phyloP scores from a whole-genome alignment of 2,888 invertebrate genomes.

The Sisyra terminalis region DNA sequence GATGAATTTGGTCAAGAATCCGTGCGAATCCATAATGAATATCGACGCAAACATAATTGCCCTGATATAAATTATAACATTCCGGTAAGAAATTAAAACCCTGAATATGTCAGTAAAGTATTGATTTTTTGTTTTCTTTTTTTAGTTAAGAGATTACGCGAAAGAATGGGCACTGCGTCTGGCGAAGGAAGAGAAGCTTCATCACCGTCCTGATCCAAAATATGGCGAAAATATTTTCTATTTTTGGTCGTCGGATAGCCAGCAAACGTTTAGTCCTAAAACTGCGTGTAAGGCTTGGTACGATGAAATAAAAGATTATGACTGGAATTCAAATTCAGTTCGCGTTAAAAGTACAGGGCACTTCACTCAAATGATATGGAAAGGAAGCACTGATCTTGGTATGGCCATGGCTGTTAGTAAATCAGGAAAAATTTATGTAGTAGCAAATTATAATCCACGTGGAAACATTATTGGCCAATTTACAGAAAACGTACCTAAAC shows the following conservation, averaged over 20 bases:
- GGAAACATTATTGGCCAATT: slow-evolving; percentile 65
- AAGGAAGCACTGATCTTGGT: slow-evolving; percentile 47
- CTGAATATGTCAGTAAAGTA: background rate
- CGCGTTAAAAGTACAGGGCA: slow-evolving; percentile 29
- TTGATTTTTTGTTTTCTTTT: background rate
- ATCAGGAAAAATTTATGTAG: slow-evolving; percentile 66
- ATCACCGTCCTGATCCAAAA: slow-evolving; percentile 43
- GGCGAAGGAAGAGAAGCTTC: slow-evolving; percentile 43
- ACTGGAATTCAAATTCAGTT: slow-evolving; percentile 28
- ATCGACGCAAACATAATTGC: slow-evolving; percentile 22
- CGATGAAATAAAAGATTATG: slow-evolving; percentile 35
- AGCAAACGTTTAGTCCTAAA: slow-evolving; percentile 30
- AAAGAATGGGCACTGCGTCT: slow-evolving; percentile 57
- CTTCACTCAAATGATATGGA: slow-evolving; percentile 60
- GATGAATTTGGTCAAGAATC: slow-evolving; percentile 24
- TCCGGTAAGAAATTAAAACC: too few relatives aligned
- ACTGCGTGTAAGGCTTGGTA: slow-evolving; percentile 42
- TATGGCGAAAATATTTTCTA: slow-evolving; percentile 45
- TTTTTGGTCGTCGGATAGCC: slow-evolving; percentile 35
- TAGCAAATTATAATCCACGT: slow-evolving; percentile 70
- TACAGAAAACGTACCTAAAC: slow-evolving; percentile 45
- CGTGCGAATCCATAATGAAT: slow-evolving; percentile 29
- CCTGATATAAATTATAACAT: slow-evolving; percentile 21
- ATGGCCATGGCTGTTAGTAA: slow-evolving; percentile 54
- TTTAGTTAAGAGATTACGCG: slow-evolving; percentile 39